These are phyloP conservation scores for Periparus ater DNA, from an alignment of 2,797 vertebrate genomes.

Conservation along the genomic window DNA sequence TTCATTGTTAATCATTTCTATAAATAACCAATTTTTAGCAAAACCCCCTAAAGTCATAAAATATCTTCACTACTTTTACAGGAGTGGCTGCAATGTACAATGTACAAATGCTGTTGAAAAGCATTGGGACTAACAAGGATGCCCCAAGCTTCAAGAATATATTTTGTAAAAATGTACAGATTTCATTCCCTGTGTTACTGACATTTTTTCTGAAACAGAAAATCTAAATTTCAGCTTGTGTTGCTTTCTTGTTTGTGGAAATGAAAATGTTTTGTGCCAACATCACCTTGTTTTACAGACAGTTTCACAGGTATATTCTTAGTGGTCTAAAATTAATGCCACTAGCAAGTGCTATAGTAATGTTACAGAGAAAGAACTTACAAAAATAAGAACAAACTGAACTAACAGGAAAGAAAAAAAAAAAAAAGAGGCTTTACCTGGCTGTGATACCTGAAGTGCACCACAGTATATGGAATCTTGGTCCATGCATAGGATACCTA, in stretches of 20 bases:
- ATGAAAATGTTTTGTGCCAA: not conserved
- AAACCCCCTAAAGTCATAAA: not conserved
- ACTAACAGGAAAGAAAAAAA: not conserved
- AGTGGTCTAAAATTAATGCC: not conserved
- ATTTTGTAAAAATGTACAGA: not conserved
- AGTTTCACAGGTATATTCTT: not conserved
- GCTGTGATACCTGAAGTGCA: not conserved
- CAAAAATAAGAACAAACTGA: not conserved
- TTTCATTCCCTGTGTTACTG: not conserved
- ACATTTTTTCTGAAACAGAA: not conserved
- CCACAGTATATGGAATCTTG: not conserved
- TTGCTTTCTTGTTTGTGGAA: not conserved
- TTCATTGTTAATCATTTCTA: conserved; percentile 30
- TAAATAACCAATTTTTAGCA: conserved; percentile 1
- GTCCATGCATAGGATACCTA: not conserved
- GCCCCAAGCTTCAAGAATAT: not conserved
- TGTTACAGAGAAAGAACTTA: not conserved
- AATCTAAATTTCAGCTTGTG: not conserved
- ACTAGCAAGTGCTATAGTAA: not conserved
- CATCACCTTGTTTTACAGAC: not conserved
- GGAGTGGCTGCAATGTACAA: not conserved
- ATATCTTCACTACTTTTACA: not conserved
- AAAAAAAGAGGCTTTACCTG: not conserved
- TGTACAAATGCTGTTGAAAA: not conserved
- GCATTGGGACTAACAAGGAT: not conserved